A percentile compares a stretch with the other conserved stretches of the same genome.
Evolutionary conservation across 2,113 vertebrate genomes (phyloP).

Genomic region (Helogale parvula): DNA sequence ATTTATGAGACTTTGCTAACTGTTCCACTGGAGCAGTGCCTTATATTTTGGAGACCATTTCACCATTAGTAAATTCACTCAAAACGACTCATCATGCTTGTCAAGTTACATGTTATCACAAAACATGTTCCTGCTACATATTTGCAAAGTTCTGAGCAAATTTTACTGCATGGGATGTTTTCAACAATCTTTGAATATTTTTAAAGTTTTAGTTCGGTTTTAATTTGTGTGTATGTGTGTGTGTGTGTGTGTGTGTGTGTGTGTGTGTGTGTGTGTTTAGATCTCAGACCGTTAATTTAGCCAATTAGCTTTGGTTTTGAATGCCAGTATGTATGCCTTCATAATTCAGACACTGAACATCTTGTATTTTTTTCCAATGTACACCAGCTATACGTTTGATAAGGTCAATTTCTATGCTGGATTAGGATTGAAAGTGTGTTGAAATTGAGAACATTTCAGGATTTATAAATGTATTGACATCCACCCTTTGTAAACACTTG

Average conservation of each 20-base stretch:
- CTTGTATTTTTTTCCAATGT: background rate
- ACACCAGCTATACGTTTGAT: background rate
- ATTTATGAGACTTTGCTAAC: background rate
- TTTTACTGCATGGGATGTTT: background rate
- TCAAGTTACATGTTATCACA: constrained; percentile 21
- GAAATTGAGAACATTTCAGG: background rate
- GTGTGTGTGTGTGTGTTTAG: background rate
- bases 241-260: no score
- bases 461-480: background rate
- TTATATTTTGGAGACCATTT: constrained; percentile 6
- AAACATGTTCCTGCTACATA: constrained; percentile 48
- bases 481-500: background rate
- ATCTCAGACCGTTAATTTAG: background rate
- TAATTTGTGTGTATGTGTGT: background rate
- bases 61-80: background rate
- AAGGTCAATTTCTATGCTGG: background rate
- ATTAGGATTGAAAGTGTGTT: background rate
- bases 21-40: background rate
- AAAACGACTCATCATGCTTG: constrained; percentile 29
- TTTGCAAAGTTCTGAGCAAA: constrained; percentile 10
- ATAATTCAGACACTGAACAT: background rate
- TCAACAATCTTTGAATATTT: background rate
- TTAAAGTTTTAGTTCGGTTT: background rate
- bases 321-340: background rate
- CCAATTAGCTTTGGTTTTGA: background rate